Evolutionary conservation across 2,113 vertebrate species (phyloP).

Genomic region (Petroica traversi): DNA sequence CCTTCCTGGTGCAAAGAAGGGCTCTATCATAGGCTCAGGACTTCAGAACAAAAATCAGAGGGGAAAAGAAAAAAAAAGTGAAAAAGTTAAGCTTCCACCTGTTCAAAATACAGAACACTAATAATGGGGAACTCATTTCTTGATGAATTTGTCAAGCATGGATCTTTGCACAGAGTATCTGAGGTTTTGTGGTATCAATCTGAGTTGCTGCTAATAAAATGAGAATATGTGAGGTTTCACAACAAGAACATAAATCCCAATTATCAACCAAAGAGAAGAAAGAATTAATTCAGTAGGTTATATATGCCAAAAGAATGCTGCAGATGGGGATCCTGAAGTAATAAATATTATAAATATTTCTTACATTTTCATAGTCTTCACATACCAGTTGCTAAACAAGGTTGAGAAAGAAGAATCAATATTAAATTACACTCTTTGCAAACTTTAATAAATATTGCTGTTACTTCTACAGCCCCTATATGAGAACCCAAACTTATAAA

Average conservation of each 20-base stretch:
- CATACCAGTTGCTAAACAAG: constrained; percentile 9
- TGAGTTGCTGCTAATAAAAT: background rate
- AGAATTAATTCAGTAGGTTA: background rate
- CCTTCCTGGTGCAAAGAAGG: background rate
- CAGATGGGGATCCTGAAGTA: background rate
- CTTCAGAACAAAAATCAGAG: background rate
- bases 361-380: constrained; percentile 1
- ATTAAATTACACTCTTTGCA: constrained; percentile 41
- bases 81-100: background rate
- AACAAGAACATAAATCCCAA: constrained; percentile 27
- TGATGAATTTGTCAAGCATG: constrained; percentile 16
- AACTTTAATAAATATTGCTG: constrained; percentile 31
- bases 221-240: background rate
- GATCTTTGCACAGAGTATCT: background rate
- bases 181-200: background rate
- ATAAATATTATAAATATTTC: constrained; percentile 37
- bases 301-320: background rate
- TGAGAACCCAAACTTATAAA: background rate
- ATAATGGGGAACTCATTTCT: background rate
- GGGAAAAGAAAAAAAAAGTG: background rate
- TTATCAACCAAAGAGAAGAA: constrained; percentile 14
- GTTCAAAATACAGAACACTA: background rate
- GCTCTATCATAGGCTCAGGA: background rate
- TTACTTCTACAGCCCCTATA: background rate
- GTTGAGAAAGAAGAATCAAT: constrained; percentile 22